Base-by-base conservation (phyloP, 2,888 invertebrate species). In the Petrophora chlorosata region DNA sequence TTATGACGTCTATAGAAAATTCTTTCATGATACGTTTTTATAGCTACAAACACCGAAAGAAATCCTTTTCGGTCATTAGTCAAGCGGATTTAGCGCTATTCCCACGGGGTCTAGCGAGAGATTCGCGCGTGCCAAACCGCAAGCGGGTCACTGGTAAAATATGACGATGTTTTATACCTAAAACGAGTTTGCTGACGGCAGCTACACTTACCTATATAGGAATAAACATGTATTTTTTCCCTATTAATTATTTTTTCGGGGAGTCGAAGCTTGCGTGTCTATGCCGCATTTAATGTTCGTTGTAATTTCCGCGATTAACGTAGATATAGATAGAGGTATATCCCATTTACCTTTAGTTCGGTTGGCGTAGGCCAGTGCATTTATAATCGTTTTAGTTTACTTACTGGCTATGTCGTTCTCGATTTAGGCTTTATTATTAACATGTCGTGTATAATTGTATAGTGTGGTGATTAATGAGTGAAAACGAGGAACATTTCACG, bases 241-340 rank as follows among this genome's bases (percentile, higher is more conserved):
- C 48, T 45, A 67, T 63, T 64, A 30, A 33, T 39, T 66, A 70
- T 69, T 70, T 73, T 68, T 67, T 67, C 63, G 57, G 65, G 46
- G 53, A 61, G 65, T 42, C 62, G 57, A 57, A 56, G 69, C 59
- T 83, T 62, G 83, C 83, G 82, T 85, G 83, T 72, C 69, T 69
- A 61, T 59, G 61, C 59, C 70, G 66, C 76, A 71, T 82, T 83
- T 78, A 76, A 73, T 71, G 76, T 79, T 76, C 67, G 67, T 62
- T 67, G 70, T 76, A 78, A 81, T 82, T 82, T 81, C 79, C 77
- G 70, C 70, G 73, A 73, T 78, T 71, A 75, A 74, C 63, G 68
- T 72, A 60, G 10, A n/a, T n/a, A n/a, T n/a, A n/a, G n/a, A n/a
- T n/a, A n/a, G 19, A 22, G 14, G 33, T 30, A 43, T 53, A 73